A percentile compares a stretch with the other conserved stretches of the same genome.
Conservation (phyloP, 2,888 invertebrate species). For the Halocaridina rubra region DNA sequence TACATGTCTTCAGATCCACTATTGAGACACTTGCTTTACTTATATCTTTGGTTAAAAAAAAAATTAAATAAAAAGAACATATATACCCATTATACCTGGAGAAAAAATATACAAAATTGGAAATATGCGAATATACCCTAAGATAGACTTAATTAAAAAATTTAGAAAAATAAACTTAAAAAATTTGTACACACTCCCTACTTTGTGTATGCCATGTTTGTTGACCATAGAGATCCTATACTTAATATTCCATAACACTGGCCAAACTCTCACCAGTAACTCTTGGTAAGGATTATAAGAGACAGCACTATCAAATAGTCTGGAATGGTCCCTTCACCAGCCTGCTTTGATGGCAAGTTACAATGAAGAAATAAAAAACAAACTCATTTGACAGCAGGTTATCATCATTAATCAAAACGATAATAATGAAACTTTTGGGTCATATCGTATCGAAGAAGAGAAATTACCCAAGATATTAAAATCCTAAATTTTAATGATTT, state of each 20-base stretch:
- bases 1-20: constrained; percentile 34
- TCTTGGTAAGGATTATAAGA: constrained; percentile 37
- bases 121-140: constrained; percentile 32
- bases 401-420: constrained; percentile 4
- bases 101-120: constrained; percentile 9
- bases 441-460: too few relatives aligned
- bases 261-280: constrained; percentile 21
- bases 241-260: constrained; percentile 14
- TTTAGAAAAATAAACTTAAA: too few relatives aligned
- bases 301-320: constrained; percentile 44
- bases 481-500: too few relatives aligned
- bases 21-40: constrained; percentile 32
- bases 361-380: constrained; percentile 27
- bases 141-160: too few relatives aligned
- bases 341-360: constrained; percentile 50
- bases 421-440: too few relatives aligned
- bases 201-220: constrained; percentile 49
- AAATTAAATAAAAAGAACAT: constrained; percentile 33
- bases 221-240: constrained; percentile 38
- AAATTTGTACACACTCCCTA: constrained; percentile 42
- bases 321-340: constrained; percentile 54
- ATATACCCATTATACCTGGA: constrained; percentile 34
- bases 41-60: constrained; percentile 45
- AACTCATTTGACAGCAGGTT: constrained; percentile 33
- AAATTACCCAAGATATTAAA: too few relatives aligned